Percentiles rank a stretch among this genome's conserved stretches.
Conservation (phyloP, 2,888 invertebrate species). For the Cacoxenus indagator region DNA sequence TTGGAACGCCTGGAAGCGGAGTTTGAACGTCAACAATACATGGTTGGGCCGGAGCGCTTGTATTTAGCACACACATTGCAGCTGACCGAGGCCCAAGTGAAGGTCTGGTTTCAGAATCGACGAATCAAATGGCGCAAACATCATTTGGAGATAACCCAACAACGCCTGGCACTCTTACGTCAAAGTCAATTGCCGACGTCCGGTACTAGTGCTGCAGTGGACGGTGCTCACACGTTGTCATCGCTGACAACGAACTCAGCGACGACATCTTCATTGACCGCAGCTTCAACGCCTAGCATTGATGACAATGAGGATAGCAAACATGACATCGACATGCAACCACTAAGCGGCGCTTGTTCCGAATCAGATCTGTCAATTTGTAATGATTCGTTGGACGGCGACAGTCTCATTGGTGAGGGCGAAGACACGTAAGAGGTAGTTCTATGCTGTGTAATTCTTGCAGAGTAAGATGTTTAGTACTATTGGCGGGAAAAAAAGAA, state of each 20-base stretch:
- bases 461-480: no score
- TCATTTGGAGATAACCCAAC: constrained; percentile 92
- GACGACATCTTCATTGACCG: constrained; percentile 28
- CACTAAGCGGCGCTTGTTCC: constrained; percentile 52
- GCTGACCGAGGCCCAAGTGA: constrained; percentile 76
- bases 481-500: no score
- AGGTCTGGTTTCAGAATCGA: constrained; percentile 94
- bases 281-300: constrained; percentile 45
- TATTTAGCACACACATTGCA: constrained; percentile 80
- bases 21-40: constrained; percentile 96
- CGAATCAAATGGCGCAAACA: constrained; percentile 95
- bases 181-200: constrained; percentile 65
- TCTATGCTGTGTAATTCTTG: no score
- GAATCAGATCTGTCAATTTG: constrained; percentile 71
- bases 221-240: constrained; percentile 21
- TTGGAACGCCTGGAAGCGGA: constrained; percentile 93
- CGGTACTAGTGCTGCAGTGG: constrained; percentile 22
- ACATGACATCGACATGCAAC: constrained; percentile 49
- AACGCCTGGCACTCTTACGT: constrained; percentile 77
- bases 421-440: constrained; percentile 59
- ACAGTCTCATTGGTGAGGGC: constrained; percentile 67
- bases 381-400: constrained; percentile 69
- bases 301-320: constrained; percentile 62
- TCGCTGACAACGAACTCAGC: constrained; percentile 16
- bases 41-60: constrained; percentile 95